Conservation (phyloP, 2,797 vertebrate species). For the Centroberyx gerrardi region DNA sequence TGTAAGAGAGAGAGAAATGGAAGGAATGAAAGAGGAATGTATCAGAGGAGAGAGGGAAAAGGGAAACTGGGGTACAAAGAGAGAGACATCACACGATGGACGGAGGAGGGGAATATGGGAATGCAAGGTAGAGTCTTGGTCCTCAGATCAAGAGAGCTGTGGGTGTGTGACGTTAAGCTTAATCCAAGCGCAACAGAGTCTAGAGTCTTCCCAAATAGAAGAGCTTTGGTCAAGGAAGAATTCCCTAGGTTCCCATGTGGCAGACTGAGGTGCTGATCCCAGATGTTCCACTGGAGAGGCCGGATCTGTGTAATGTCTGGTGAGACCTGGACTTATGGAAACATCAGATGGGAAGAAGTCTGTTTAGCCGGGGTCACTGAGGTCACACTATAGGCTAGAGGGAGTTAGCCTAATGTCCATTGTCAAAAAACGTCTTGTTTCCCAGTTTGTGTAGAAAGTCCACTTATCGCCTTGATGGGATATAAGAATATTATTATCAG, state of each 20-base stretch:
- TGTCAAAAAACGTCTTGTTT: slow-evolving; percentile 10
- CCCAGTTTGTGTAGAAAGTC: neutral
- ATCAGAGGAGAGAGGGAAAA: too few relatives aligned
- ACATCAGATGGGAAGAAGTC: slow-evolving; percentile 21
- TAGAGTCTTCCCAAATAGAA: too few relatives aligned
- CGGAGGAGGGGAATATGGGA: neutral
- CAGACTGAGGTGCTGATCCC: slow-evolving; percentile 9
- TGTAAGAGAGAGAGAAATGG: too few relatives aligned
- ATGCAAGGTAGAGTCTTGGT: neutral
- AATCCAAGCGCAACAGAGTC: neutral
- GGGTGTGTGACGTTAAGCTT: slow-evolving; percentile 27
- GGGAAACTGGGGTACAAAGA: too few relatives aligned
- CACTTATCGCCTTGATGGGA: slow-evolving; percentile 23
- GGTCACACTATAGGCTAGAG: slow-evolving; percentile 18
- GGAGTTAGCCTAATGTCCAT: neutral
- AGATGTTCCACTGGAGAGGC: slow-evolving; percentile 29
- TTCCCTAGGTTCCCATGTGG: slow-evolving; percentile 24
- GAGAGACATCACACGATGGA: too few relatives aligned
- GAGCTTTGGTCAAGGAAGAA: too few relatives aligned
- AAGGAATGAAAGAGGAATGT: too few relatives aligned
- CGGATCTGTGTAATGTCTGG: slow-evolving; percentile 14
- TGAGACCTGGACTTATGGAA: slow-evolving; percentile 19
- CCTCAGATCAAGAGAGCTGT: slow-evolving; percentile 11
- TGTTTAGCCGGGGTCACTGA: neutral
- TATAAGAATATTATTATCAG: neutral